These are phyloP conservation scores for Xiphias gladius DNA, from an alignment of 2,113 vertebrate genomes.

Conservation along the genomic window DNA sequence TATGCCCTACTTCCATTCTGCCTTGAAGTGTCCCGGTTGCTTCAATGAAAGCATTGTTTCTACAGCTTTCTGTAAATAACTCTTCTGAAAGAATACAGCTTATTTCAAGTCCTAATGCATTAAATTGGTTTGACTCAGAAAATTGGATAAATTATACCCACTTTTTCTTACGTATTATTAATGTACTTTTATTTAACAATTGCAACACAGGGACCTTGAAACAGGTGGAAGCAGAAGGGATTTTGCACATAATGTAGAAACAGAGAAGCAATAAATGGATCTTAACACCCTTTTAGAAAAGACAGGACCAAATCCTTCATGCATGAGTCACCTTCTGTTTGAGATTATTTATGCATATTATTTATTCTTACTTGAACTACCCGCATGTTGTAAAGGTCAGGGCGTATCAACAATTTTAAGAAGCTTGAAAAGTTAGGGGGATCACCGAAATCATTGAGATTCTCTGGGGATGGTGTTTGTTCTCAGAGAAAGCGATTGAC, in stretches of 20 bases:
- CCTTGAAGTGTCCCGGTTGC: not conserved
- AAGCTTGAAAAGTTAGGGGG: slow-evolving; percentile 40
- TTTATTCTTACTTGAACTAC: slow-evolving; percentile 65
- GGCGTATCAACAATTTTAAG: slow-evolving; percentile 24
- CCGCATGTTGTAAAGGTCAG: slow-evolving; percentile 65
- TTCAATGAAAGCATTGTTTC: slow-evolving; percentile 1
- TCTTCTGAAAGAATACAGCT: not conserved
- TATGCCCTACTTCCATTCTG: not conserved
- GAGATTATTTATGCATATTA: slow-evolving; percentile 68
- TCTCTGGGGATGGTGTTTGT: not conserved
- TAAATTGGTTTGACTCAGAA: not conserved
- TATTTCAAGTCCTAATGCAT: not conserved
- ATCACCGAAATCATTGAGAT: slow-evolving; percentile 7
- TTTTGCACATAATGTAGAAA: not conserved
- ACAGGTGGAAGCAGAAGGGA: slow-evolving; percentile 5
- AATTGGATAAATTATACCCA: not conserved
- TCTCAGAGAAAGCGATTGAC: not conserved
- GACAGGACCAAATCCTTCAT: slow-evolving; percentile 60
- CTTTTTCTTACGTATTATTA: not conserved
- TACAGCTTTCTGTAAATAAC: not conserved
- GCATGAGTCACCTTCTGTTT: slow-evolving; percentile 64
- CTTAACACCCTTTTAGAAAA: slow-evolving; percentile 53
- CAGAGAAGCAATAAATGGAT: slow-evolving; percentile 9
- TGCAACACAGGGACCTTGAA: slow-evolving; percentile 13
- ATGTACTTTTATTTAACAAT: not conserved